Evolutionary conservation across 2,888 invertebrate genomes (phyloP).

Genomic region (Andrena bucephala): DNA sequence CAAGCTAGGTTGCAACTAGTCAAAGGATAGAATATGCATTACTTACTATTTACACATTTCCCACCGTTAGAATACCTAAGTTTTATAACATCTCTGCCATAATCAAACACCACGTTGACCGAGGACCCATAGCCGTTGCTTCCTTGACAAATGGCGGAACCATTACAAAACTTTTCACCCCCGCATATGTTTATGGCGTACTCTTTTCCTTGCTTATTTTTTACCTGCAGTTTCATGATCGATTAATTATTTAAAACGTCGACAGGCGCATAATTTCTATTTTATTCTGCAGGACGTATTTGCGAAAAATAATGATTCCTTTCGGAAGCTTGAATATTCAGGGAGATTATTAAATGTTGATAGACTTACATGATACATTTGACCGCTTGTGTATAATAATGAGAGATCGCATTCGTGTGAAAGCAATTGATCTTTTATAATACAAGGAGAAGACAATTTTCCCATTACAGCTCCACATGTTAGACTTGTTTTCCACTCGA

Average conservation of each 20-base stretch:
- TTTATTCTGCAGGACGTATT: not conserved
- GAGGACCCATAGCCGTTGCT: constrained; percentile 74
- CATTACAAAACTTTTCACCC: constrained; percentile 71
- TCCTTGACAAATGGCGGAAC: constrained; percentile 75
- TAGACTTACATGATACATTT: constrained; percentile 71
- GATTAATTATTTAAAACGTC: constrained; percentile 5
- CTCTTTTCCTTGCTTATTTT: constrained; percentile 63
- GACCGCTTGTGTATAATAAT: constrained; percentile 57
- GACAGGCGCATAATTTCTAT: not conserved
- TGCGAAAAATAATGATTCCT: not conserved
- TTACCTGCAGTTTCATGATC: constrained; percentile 60
- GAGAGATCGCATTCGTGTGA: constrained; percentile 75
- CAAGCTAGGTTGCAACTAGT: constrained; percentile 31
- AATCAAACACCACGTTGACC: constrained; percentile 74
- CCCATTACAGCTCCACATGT: constrained; percentile 74
- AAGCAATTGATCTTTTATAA: constrained; percentile 69
- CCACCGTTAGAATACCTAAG: constrained; percentile 74
- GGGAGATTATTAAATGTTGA: not conserved
- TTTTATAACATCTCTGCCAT: constrained; percentile 71
- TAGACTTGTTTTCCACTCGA: constrained; percentile 78
- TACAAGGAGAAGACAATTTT: constrained; percentile 72
- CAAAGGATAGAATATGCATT: not conserved
- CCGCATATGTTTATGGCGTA: constrained; percentile 76
- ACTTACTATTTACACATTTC: constrained; percentile 75
- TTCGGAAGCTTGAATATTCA: not conserved